These are phyloP conservation scores for Grallaria varia DNA, from an alignment of 2,113 vertebrate genomes.

Conservation along the genomic window DNA sequence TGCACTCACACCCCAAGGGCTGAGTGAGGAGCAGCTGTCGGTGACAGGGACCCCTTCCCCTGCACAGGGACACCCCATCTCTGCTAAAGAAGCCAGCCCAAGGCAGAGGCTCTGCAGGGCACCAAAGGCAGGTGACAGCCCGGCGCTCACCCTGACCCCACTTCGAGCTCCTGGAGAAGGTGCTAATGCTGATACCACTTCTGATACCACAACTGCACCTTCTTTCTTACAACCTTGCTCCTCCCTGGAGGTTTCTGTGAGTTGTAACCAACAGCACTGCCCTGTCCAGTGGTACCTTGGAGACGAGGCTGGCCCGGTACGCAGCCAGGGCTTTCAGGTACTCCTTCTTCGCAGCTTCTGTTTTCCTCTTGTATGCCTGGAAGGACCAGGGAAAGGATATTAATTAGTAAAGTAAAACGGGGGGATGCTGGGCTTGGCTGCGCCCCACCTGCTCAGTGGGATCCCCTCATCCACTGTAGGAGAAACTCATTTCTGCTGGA, in stretches of 20 bases:
- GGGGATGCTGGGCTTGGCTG: neutral
- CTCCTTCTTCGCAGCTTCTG: slow-evolving; percentile 98
- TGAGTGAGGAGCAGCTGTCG: accelerated
- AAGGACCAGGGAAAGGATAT: slow-evolving; percentile 57
- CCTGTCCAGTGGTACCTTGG: slow-evolving; percentile 79
- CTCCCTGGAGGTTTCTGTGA: neutral
- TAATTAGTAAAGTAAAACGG: neutral
- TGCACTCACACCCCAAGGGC: accelerated
- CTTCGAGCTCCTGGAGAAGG: neutral
- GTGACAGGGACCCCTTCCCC: neutral
- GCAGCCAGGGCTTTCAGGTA: slow-evolving; percentile 98
- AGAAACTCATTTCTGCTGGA: neutral
- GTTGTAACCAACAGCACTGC: neutral
- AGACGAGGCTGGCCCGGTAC: slow-evolving; percentile 97
- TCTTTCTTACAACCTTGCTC: neutral
- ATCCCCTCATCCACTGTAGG: neutral
- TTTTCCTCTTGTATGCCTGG: slow-evolving; percentile 99
- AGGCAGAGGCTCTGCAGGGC: neutral
- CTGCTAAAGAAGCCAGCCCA: neutral
- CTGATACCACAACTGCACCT: neutral
- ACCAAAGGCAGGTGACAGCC: neutral
- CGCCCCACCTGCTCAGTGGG: neutral
- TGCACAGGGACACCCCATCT: neutral
- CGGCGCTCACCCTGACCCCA: neutral
- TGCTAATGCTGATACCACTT: neutral